Evolutionary conservation across 2,113 vertebrate species (phyloP).

Genomic region (Sterna hirundo): DNA sequence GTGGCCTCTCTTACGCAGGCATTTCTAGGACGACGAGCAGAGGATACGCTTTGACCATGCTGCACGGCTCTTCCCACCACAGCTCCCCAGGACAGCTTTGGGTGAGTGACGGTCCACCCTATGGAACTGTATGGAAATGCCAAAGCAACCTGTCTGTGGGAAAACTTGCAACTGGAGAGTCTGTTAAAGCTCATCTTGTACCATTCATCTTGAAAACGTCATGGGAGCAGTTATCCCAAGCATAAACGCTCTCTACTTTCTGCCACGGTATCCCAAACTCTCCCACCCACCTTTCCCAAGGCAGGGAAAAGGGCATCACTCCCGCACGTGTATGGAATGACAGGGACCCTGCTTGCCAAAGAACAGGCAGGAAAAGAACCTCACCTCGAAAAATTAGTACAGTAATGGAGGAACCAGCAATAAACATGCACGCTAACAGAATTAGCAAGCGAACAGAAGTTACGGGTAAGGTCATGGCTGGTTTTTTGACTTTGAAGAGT

Average conservation of each 20-base stretch:
- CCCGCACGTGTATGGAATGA: accelerated
- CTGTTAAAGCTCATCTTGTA: neutral
- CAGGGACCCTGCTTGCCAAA: neutral
- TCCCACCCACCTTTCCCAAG: neutral
- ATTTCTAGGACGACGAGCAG: neutral
- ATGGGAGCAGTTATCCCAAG: neutral
- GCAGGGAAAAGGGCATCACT: neutral
- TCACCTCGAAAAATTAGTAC: neutral
- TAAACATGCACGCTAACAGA: neutral
- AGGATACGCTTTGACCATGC: neutral
- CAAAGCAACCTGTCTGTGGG: neutral
- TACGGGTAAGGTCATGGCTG: neutral
- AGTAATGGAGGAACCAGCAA: neutral
- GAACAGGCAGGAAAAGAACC: neutral
- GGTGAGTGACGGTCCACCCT: neutral
- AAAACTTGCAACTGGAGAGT: too few relatives aligned
- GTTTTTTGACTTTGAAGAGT: neutral
- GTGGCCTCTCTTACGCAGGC: neutral
- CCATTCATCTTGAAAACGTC: neutral
- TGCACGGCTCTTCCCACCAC: neutral
- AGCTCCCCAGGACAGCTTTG: neutral
- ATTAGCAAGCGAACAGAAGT: neutral
- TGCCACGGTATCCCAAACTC: neutral
- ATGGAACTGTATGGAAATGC: neutral
- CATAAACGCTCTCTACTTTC: neutral